Conservation (phyloP, 2,797 vertebrate species). For the Oreonectes daqikongensis region DNA sequence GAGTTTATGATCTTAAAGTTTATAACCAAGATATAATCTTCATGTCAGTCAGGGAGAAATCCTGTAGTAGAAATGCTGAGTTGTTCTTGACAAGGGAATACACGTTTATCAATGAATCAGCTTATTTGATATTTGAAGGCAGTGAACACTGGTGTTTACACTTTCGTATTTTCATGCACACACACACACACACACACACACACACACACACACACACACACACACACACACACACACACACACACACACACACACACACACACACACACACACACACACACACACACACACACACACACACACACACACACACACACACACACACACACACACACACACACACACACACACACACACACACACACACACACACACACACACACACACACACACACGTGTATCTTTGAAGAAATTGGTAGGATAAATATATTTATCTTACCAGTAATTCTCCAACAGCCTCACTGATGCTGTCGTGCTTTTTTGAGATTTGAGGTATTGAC, state of each 20-base stretch:
- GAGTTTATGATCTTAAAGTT: neutral
- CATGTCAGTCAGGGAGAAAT: conserved; percentile 8
- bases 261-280: no score
- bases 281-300: no score
- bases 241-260: no score
- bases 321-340: no score
- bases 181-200: no score
- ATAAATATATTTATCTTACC: conserved; percentile 36
- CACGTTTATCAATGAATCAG: conserved; percentile 11
- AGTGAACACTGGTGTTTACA: conserved; percentile 2
- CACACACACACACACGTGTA: neutral
- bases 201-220: no score
- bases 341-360: no score
- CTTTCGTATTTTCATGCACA: neutral
- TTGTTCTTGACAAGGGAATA: conserved; percentile 1
- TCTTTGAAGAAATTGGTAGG: conserved; percentile 31
- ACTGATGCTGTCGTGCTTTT: conserved; percentile 17
- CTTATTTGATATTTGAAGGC: neutral
- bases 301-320: no score
- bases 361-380: no score
- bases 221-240: no score
- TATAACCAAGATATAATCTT: neutral
- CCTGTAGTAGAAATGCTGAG: neutral
- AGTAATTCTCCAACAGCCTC: conserved; percentile 27
- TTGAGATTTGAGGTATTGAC: conserved; percentile 45